These are phyloP conservation scores for Scolopax mira DNA, from an alignment of 2,113 vertebrate species.

Conservation along the genomic window DNA sequence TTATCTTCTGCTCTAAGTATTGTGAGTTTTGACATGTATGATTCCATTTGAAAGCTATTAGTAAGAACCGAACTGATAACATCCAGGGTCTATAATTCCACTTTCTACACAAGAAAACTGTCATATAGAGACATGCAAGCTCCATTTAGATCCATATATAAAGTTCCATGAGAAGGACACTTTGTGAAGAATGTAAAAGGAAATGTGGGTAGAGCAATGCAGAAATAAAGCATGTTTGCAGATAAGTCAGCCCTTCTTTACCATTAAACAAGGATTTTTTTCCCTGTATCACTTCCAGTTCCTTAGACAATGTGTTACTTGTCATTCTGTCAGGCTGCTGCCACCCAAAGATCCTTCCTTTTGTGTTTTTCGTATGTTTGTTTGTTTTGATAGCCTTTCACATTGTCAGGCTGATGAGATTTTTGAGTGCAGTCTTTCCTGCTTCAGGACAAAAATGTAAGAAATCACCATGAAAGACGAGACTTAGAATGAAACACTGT, in stretches of 20 bases:
- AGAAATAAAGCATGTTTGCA: neutral
- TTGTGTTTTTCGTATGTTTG: neutral
- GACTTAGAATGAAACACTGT: neutral
- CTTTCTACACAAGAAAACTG: neutral
- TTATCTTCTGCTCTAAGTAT: neutral
- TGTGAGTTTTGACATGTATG: neutral
- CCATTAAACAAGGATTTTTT: neutral
- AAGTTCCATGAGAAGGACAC: neutral
- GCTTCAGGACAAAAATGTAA: neutral
- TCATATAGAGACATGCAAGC: neutral
- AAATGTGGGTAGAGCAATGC: neutral
- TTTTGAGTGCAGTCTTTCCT: neutral
- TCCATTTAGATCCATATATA: neutral
- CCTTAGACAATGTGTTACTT: neutral
- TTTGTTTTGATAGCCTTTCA: neutral
- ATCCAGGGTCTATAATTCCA: neutral
- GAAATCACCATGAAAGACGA: neutral
- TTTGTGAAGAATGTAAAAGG: neutral
- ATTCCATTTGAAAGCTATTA: neutral
- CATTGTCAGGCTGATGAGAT: neutral
- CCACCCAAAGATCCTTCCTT: neutral
- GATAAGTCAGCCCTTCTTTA: neutral
- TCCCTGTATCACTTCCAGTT: neutral
- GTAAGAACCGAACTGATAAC: neutral
- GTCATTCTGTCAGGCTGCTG: neutral